Evolutionary conservation across 2,888 invertebrate species (phyloP), one percentile per base, ranked within the genome.

Genomic region (Cheilosia grossa): DNA sequence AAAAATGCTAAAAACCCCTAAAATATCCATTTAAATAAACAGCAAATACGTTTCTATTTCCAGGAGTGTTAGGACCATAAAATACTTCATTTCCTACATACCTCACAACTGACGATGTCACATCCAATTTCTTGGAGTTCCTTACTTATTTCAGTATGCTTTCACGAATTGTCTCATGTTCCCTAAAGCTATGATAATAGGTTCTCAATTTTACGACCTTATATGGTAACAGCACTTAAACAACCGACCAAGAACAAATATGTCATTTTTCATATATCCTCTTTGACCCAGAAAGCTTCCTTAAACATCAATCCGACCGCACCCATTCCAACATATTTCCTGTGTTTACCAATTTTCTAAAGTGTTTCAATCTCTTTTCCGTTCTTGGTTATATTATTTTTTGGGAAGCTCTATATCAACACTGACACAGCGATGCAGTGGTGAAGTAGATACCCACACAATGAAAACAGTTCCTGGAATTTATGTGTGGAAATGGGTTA

Each of bases 341-440:
- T 63, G 21, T 63, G 49, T 47, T 63, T 63, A 63, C 33, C 49
- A 47, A 63, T 63, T 49, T 49, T 15, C 19, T 49, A 33, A 63
- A 63, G 63, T 63, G 63, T 30, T 33, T 37, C 24, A 37, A 19
- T 19, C 44, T 7, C 15, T n/a, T n/a, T 30, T 54, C n/a, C 10
- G 30, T 27, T 30, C 10, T 47, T 19, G 10, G 47, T 6, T 47
- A 47, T 17, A 19, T 47, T 54, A 3, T 54, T 17, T 17, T 54
- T 54, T 33, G 7, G 1, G 3, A 33, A 54, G 30, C 15, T 33
- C 54, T 54, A 17, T 54, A n/a, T 54, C 54, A 54, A 54, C 30
- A 54, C 30, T 54, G 54, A 4, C 30, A 21, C 30, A 30, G 54
- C 54, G 7, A 6, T 54, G 54, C 27, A 54, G 30, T 30, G 1